Percentiles rank a stretch among this genome's conserved stretches.
These are phyloP conservation scores for Ophion ventricosus DNA, from an alignment of 2,888 invertebrate genomes.

Conservation along the genomic window DNA sequence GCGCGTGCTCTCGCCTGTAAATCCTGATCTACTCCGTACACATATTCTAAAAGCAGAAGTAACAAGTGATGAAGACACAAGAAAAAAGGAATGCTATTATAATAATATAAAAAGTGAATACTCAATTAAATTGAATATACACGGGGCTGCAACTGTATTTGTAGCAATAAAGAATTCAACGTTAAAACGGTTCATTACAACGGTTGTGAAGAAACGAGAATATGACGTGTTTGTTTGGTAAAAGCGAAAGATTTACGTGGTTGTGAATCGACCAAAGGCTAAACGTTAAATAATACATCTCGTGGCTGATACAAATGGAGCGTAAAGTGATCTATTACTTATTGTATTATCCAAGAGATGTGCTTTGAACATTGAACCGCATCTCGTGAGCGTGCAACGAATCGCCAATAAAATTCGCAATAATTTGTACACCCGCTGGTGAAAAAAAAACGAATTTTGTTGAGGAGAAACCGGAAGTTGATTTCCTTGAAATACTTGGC, in stretches of 20 bases:
- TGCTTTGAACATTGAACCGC: background rate
- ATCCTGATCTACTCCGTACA: conserved; percentile 81
- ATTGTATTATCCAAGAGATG: conserved; percentile 17
- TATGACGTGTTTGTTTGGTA: background rate
- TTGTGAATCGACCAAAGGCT: background rate
- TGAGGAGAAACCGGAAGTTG: conserved; percentile 34
- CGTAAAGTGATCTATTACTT: conserved; percentile 51
- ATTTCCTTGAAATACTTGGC: background rate
- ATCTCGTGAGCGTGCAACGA: conserved; percentile 29
- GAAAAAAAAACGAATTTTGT: background rate
- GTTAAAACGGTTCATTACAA: background rate
- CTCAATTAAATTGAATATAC: background rate
- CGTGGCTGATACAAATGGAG: conserved; percentile 39
- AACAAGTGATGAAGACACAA: conserved; percentile 1
- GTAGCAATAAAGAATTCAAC: background rate
- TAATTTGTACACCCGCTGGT: conserved; percentile 19
- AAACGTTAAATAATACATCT: conserved; percentile 20
- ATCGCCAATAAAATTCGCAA: conserved; percentile 31
- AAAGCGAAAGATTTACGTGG: conserved; percentile 13
- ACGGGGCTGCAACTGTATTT: background rate
- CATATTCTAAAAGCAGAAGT: conserved; percentile 76
- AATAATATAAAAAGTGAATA: background rate
- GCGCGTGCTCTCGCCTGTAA: conserved; percentile 81
- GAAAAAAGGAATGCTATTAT: background rate
- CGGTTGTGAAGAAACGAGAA: background rate